Evolutionary conservation across 1,140 invertebrate species (phyloP), one percentile per base, ranked within the genome.

Genomic region (Drosophila pseudoobscura): DNA sequence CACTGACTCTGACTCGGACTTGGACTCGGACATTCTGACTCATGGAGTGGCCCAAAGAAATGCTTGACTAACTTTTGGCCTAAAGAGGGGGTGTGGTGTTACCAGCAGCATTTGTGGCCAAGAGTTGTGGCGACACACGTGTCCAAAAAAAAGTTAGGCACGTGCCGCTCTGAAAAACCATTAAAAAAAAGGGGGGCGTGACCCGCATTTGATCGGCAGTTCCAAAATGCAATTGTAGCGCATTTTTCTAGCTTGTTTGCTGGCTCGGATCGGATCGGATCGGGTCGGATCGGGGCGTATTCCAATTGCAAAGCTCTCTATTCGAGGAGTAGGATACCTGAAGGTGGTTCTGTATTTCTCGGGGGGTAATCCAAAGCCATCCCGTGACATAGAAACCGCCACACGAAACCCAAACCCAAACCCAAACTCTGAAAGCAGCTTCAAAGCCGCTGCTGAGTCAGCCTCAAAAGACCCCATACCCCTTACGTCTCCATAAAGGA

Each of bases 221-320:
- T 43, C 46, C 76, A 88, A 82, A 88, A 43, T 88, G 82, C 82
- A 75, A 52, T 74, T 47, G 46, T 49, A 57, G 82, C 82, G 82
- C 83, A 87, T 85, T 82, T 87, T 87, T 87, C 65, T 74, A 87
- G 61, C 65, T 88, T 87, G 74, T 87, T 88, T 63, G 35, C 13
- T 39, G 35, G 11, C 3, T 39, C 35, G 35, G 31, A 9, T 35
- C 31, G 64, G 15, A 15, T 15, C 15, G 15, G 70, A 7, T 29
- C 31, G 11, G 8, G 0, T 9, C 8, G 31, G 31, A 9, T 39
- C 35, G 64, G 70, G 64, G 84, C 5, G 24, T 87, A 72, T 87
- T 82, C 61, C 35, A 66, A 75, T 87, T 87, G 74, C 82, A 88
- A 68, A 58, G 26, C 17, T 41, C 17, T 64, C 54, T 60, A 62